These are phyloP conservation scores for Scomber scombrus DNA, from an alignment of 2,113 vertebrate genomes.

Conservation along the genomic window DNA sequence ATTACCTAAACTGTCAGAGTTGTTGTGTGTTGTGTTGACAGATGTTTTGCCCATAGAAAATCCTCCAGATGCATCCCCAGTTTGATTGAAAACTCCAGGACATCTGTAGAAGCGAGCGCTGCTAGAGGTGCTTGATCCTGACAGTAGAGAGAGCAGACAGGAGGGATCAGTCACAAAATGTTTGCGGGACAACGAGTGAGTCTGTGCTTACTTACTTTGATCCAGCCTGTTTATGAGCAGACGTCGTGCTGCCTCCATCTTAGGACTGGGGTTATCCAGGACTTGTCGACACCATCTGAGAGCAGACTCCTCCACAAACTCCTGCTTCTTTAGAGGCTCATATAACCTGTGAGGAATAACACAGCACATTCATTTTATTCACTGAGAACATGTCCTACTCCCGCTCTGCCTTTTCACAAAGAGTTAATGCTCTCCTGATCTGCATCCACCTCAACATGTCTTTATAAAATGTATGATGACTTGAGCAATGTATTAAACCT, in stretches of 20 bases:
- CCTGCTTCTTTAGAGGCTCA: constrained; percentile 78
- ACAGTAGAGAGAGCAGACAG: constrained; percentile 67
- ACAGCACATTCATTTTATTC: background rate
- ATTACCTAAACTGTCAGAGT: constrained; percentile 86
- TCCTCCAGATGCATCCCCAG: constrained; percentile 76
- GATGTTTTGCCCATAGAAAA: constrained; percentile 82
- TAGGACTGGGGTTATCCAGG: constrained; percentile 86
- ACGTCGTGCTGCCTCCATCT: constrained; percentile 86
- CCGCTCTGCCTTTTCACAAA: background rate
- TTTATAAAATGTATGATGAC: background rate
- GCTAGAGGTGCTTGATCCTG: constrained; percentile 85
- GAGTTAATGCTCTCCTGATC: background rate
- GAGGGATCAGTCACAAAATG: background rate
- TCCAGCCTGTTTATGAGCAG: constrained; percentile 81
- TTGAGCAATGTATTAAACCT: background rate
- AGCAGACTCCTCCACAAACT: constrained; percentile 68
- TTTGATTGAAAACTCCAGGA: constrained; percentile 77
- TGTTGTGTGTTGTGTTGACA: constrained; percentile 80
- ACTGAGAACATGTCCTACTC: no score
- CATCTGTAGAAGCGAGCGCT: constrained; percentile 75
- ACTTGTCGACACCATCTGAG: constrained; percentile 88
- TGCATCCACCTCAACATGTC: background rate
- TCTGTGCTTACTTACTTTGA: constrained; percentile 77
- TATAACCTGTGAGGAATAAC: constrained; percentile 83
- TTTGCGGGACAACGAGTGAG: background rate